A percentile compares a stretch with the other conserved stretches of the same genome.
These are phyloP conservation scores for Dromius quadrimaculatus DNA, from an alignment of 2,888 invertebrate species.

Conservation along the genomic window DNA sequence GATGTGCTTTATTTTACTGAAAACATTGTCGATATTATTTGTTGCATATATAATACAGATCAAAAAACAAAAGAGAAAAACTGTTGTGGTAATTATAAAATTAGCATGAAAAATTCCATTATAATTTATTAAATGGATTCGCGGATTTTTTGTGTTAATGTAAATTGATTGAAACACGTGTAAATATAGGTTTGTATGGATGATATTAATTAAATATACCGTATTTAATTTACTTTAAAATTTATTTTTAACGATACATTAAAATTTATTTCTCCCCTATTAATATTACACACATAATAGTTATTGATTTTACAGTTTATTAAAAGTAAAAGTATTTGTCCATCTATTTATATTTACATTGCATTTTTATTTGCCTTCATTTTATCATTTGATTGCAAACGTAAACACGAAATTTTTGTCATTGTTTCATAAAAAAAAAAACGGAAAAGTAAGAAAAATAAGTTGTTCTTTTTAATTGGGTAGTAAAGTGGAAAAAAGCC, in stretches of 20 bases:
- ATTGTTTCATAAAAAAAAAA: too few relatives aligned
- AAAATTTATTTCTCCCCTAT: conserved; percentile 37
- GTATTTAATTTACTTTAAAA: conserved; percentile 38
- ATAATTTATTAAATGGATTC: conserved; percentile 33
- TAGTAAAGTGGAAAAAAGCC: too few relatives aligned
- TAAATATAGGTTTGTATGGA: conserved; percentile 31
- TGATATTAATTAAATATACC: conserved; percentile 35
- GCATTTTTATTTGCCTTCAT: conserved; percentile 7
- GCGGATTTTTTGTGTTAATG: conserved; percentile 32
- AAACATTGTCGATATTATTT: too few relatives aligned
- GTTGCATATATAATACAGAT: conserved; percentile 8
- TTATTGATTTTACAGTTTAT: conserved; percentile 36
- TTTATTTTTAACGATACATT: conserved; percentile 42
- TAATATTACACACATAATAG: conserved; percentile 35
- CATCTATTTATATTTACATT: conserved; percentile 33
- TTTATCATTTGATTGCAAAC: too few relatives aligned
- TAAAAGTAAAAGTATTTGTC: conserved; percentile 35
- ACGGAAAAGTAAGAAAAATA: too few relatives aligned
- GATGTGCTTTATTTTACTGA: too few relatives aligned
- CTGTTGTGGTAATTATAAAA: conserved; percentile 21
- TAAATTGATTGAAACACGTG: conserved; percentile 33
- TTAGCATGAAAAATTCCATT: conserved; percentile 34
- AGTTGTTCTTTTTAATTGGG: too few relatives aligned
- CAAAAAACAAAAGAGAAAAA: conserved; percentile 24
- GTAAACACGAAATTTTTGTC: too few relatives aligned